phyloP scores from a whole-genome alignment of 1,140 invertebrate genomes.

The Scaptodrosophila lebanonensis region DNA sequence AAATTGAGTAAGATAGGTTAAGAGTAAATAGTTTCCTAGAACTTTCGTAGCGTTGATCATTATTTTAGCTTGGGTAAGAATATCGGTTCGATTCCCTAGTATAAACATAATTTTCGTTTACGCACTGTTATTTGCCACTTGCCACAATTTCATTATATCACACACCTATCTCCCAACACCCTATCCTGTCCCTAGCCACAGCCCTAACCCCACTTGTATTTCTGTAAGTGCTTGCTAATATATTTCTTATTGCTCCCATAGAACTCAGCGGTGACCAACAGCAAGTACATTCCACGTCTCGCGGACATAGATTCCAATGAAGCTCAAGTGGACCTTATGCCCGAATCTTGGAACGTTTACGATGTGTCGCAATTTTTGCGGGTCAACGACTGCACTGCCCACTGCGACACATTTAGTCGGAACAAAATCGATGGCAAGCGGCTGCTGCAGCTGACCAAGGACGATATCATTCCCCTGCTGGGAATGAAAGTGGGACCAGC shows the following conservation, averaged over 20 bases:
- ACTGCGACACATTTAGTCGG: slow-evolving; percentile 88
- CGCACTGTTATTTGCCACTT: slow-evolving; percentile 74
- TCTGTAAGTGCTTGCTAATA: not conserved
- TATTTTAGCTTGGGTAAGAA: too few species aligned
- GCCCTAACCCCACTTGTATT: not conserved
- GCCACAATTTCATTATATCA: slow-evolving; percentile 24
- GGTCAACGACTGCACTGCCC: slow-evolving; percentile 92
- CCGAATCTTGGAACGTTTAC: slow-evolving; percentile 87
- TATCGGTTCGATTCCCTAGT: too few species aligned
- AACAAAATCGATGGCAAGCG: slow-evolving; percentile 87
- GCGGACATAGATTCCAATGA: slow-evolving; percentile 57
- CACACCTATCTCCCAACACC: not conserved
- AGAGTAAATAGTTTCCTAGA: too few species aligned
- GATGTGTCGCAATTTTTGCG: slow-evolving; percentile 93
- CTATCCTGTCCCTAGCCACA: slow-evolving; percentile 6
- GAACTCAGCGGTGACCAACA: slow-evolving; percentile 69
- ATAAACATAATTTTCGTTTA: slow-evolving; percentile 60
- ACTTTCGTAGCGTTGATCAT: too few species aligned
- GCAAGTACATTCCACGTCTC: slow-evolving; percentile 76
- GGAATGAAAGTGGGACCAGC: slow-evolving; percentile 96
- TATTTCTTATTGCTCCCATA: slow-evolving; percentile 22
- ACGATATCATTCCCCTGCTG: slow-evolving; percentile 91
- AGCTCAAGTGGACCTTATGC: slow-evolving; percentile 81
- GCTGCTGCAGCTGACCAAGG: slow-evolving; percentile 89
- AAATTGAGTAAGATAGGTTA: too few species aligned